phyloP scores from a whole-genome alignment of 2,113 vertebrate species.

The Oncorhynchus kisutch region DNA sequence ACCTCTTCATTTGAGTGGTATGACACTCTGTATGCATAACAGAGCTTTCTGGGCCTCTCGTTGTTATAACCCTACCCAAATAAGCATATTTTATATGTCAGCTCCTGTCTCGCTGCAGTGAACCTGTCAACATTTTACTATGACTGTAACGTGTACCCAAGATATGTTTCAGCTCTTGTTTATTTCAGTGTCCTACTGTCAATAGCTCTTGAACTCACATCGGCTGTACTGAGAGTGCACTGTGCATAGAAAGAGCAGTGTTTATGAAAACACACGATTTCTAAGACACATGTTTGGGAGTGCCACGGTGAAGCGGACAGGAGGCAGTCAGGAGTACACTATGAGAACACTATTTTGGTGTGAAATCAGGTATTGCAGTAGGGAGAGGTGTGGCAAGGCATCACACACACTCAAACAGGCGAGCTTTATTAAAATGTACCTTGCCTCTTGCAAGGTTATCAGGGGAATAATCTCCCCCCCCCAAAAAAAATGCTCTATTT shows the following conservation, averaged over 20 bases:
- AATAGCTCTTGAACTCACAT: neutral
- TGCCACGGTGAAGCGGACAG: neutral
- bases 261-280: neutral
- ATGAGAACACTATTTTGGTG: no score
- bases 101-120: neutral
- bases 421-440: constrained; percentile 28
- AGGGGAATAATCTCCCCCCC: constrained; percentile 23
- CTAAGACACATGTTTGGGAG: neutral
- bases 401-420: constrained; percentile 19
- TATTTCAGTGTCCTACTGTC: neutral
- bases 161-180: no score
- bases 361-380: neutral
- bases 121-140: no score
- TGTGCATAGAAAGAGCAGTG: neutral
- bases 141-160: neutral
- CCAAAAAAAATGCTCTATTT: constrained; percentile 3
- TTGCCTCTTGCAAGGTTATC: constrained; percentile 39
- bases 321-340: neutral
- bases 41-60: neutral
- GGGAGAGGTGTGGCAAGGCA: neutral
- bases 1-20: constrained; percentile 3
- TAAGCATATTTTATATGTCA: neutral
- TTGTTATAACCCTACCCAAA: neutral
- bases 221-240: neutral
- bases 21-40: neutral